Percentiles rank a stretch among this genome's conserved stretches.
phyloP scores from a whole-genome alignment of 2,888 invertebrate species.

The Drosophila koepferae region DNA sequence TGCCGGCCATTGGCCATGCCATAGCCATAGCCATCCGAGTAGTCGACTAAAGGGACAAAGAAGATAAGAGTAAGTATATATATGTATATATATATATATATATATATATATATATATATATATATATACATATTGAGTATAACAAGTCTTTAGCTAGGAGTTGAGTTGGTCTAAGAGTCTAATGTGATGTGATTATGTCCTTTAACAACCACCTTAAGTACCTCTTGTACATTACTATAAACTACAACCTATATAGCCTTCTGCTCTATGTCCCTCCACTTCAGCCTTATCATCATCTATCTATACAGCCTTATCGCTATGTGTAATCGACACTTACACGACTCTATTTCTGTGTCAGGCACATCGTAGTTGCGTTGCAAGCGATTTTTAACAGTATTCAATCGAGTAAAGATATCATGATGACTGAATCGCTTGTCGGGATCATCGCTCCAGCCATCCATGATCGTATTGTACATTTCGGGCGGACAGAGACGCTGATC shows the following conservation, averaged over 20 bases:
- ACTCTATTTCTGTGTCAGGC: slow-evolving; percentile 43
- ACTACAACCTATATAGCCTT: too few species aligned
- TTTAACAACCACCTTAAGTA: too few species aligned
- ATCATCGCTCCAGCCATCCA: slow-evolving; percentile 93
- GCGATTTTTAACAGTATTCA: slow-evolving; percentile 71
- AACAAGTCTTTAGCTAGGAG: neutral
- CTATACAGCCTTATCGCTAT: neutral
- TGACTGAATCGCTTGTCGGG: slow-evolving; percentile 90
- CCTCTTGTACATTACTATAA: too few species aligned
- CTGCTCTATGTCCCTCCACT: too few species aligned
- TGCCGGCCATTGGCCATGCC: slow-evolving; percentile 23
- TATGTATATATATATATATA: too few species aligned
- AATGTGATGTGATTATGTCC: neutral
- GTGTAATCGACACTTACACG: slow-evolving; percentile 31
- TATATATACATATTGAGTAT: neutral
- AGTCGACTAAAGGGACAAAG: slow-evolving; percentile 20
- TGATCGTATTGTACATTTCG: slow-evolving; percentile 90
- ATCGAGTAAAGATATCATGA: slow-evolving; percentile 90
- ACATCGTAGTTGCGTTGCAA: slow-evolving; percentile 55
- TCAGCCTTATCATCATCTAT: neutral
- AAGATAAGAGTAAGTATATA: too few species aligned
- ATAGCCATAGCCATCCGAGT: slow-evolving; percentile 36
- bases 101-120: neutral
- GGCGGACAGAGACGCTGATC: slow-evolving; percentile 90
- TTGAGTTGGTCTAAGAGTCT: neutral